Evolutionary conservation across 2,797 vertebrate species (phyloP), one percentile per base, ranked within the genome.

Genomic region (Lagodon rhomboides): DNA sequence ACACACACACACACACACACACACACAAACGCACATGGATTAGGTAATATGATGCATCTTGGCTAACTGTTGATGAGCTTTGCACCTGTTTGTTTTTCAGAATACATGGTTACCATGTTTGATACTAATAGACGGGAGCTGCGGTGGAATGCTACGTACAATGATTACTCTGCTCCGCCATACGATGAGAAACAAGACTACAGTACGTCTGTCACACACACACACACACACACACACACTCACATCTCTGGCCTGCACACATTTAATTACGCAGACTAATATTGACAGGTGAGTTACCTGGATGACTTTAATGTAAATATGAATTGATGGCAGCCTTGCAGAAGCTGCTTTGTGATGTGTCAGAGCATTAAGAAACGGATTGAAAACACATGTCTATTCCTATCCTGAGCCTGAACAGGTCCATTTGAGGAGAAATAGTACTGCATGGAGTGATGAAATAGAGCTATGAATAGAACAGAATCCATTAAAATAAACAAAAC

Each of bases 61-160:
- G 41, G 38, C 18, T 56, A 12, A 16, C 12, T 46, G 27, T 62
- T 22, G 13, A 18, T 47, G 18, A 43, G 38, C 27, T 17, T 38
- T 23, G 10, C 12, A 18, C 3, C 4, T 70, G 27, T 63, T 49
- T 68, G 16, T 61, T 77, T 83, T 85, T 34, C 92, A 99, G 98
- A 99, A 80, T 99, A 99, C 3, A 92, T 97, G 69, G 96, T 99
- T 82, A 99, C 97, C 81, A 99, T 99, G 97, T 98, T 97, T 0
- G 97, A 99, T 92, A 98, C 97, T 2, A 97, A 96, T 89, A 93
- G 96, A 0, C 97, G 96, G 4, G 96, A 97, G 80, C 93, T 99
- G 86, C 95, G 95, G 68, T 98, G 98, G 98, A 99, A 98, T 0
- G 97, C 96, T 20, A 99, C 98, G 0, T 99, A 97, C 92, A 96